Evolutionary conservation across 2,888 invertebrate genomes (phyloP).

Genomic region (Adelognathus sp.): DNA sequence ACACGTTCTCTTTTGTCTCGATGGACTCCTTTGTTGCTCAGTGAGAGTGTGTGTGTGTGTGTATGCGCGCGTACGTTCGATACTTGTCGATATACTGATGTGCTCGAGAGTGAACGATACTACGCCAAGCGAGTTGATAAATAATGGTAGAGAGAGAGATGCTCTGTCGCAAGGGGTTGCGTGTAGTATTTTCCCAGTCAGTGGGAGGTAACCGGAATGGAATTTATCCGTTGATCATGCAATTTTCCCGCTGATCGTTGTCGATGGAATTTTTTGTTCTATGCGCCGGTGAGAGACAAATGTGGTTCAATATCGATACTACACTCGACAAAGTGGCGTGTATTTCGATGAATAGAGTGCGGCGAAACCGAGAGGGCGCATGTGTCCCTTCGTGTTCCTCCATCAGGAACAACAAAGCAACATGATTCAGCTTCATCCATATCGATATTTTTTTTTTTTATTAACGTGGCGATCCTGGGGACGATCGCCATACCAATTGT

Average conservation of each 20-base stretch:
- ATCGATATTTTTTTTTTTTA: background rate
- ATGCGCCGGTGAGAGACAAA: background rate
- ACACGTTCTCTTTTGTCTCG: conserved; percentile 1
- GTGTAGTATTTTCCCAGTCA: background rate
- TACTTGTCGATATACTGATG: background rate
- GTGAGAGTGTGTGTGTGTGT: too few relatives aligned
- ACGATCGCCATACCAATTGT: too few relatives aligned
- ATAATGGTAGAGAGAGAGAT: background rate
- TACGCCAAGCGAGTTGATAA: background rate
- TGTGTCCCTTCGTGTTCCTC: background rate
- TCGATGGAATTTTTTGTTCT: background rate
- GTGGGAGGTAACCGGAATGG: background rate
- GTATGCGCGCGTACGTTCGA: too few relatives aligned
- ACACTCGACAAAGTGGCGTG: too few relatives aligned
- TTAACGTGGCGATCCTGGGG: too few relatives aligned
- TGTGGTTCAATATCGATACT: background rate
- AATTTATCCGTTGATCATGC: background rate
- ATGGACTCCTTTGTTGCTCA: conserved; percentile 3
- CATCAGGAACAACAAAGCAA: too few relatives aligned
- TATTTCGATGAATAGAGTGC: background rate
- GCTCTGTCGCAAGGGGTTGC: background rate
- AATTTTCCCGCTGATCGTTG: background rate
- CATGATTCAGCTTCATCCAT: too few relatives aligned
- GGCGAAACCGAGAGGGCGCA: too few relatives aligned
- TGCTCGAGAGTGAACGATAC: background rate